These are phyloP conservation scores for Yponomeuta sedellus DNA, from an alignment of 2,888 invertebrate genomes.

Conservation along the genomic window DNA sequence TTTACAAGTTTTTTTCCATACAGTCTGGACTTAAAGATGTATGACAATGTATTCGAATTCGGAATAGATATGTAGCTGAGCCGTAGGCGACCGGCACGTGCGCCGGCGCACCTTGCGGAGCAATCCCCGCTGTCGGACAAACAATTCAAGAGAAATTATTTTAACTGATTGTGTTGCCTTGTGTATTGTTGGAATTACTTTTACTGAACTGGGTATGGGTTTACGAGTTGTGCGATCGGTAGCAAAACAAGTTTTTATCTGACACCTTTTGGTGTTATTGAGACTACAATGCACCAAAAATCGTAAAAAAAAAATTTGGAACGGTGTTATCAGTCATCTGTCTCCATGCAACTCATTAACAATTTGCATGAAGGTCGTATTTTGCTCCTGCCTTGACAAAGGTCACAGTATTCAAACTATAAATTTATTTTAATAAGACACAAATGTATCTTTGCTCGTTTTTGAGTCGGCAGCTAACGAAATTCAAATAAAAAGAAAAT, in stretches of 20 bases:
- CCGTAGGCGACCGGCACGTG: slow-evolving; percentile 70
- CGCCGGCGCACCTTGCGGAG: slow-evolving; percentile 68
- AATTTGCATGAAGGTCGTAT: slow-evolving; percentile 30
- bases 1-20: slow-evolving; percentile 47
- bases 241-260: slow-evolving; percentile 8
- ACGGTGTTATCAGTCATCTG: slow-evolving; percentile 9
- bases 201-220: slow-evolving; percentile 4
- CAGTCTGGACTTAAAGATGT: slow-evolving; percentile 59
- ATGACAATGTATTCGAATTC: slow-evolving; percentile 71
- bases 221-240: slow-evolving; percentile 8
- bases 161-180: slow-evolving; percentile 9
- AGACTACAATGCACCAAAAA: background rate
- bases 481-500: slow-evolving; percentile 76
- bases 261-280: slow-evolving; percentile 9
- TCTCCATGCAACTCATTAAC: slow-evolving; percentile 12
- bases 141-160: slow-evolving; percentile 11
- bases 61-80: slow-evolving; percentile 61
- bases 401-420: slow-evolving; percentile 72
- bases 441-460: slow-evolving; percentile 69
- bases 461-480: slow-evolving; percentile 64
- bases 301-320: slow-evolving; percentile 13
- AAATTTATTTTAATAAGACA: slow-evolving; percentile 77
- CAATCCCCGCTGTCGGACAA: background rate
- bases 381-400: slow-evolving; percentile 59
- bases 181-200: slow-evolving; percentile 4